Conservation (phyloP, 2,888 invertebrate genomes). For the Hedya salicella region DNA sequence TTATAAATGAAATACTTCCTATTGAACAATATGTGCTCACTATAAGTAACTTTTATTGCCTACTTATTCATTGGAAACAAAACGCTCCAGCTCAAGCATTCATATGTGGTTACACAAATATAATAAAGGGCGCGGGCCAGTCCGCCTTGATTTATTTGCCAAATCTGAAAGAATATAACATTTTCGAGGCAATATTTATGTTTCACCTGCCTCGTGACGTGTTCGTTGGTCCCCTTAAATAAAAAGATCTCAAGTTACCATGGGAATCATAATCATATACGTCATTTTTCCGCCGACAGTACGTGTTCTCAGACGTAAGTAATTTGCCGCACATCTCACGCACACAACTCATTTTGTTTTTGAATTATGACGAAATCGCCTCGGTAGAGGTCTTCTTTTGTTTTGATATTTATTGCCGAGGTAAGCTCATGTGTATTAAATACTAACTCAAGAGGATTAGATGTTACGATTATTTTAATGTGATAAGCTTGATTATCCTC, state of each 20-base stretch:
- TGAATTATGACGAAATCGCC: slow-evolving; percentile 37
- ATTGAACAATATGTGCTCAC: no score
- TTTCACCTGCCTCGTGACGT: slow-evolving; percentile 40
- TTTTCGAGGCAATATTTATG: slow-evolving; percentile 43
- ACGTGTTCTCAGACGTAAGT: slow-evolving; percentile 30
- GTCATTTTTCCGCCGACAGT: not conserved
- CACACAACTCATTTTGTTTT: slow-evolving; percentile 40
- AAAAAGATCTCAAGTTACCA: slow-evolving; percentile 13
- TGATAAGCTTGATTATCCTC: not conserved
- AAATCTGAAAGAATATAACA: slow-evolving; percentile 45
- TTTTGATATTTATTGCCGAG: slow-evolving; percentile 29
- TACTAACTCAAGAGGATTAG: not conserved
- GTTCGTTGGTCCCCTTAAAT: not conserved
- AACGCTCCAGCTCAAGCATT: slow-evolving; percentile 25
- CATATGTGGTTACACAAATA: slow-evolving; percentile 36
- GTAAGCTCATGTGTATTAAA: slow-evolving; percentile 19
- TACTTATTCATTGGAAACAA: slow-evolving; percentile 12
- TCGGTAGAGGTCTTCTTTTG: slow-evolving; percentile 36
- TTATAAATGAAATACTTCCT: no score
- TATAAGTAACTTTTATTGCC: not conserved
- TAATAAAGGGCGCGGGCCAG: slow-evolving; percentile 24
- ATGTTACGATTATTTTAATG: slow-evolving; percentile 8
- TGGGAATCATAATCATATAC: not conserved
- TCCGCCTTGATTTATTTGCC: slow-evolving; percentile 42
- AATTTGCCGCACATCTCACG: slow-evolving; percentile 39